Conservation (phyloP, 2,888 invertebrate species). For the Agonopterix arenella region DNA sequence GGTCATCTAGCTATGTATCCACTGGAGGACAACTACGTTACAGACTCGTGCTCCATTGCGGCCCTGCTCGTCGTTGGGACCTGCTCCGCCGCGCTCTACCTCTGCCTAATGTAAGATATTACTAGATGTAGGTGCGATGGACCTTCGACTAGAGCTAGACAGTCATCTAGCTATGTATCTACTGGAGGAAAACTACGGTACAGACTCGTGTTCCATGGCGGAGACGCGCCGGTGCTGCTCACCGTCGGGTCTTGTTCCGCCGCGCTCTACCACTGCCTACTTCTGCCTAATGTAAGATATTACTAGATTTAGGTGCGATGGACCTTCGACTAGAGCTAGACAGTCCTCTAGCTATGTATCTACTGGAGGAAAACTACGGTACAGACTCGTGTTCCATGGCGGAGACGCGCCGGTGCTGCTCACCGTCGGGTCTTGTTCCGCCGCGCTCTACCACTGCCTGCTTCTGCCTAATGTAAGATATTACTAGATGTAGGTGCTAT, state of each 20-base stretch:
- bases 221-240: too few relatives aligned
- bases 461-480: conserved; percentile 74
- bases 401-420: too few relatives aligned
- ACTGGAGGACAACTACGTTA: conserved; percentile 89
- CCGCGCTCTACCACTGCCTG: conserved; percentile 89
- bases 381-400: conserved; percentile 88
- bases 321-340: conserved; percentile 53
- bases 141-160: too few relatives aligned
- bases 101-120: conserved; percentile 66
- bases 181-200: too few relatives aligned
- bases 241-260: too few relatives aligned
- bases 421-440: conserved; percentile 88
- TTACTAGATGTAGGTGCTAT: background rate
- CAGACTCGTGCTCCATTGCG: conserved; percentile 88
- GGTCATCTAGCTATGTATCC: conserved; percentile 90
- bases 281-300: too few relatives aligned
- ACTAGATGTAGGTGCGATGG: too few relatives aligned
- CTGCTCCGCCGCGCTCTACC: conserved; percentile 88
- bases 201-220: too few relatives aligned
- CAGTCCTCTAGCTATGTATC: conserved; percentile 85
- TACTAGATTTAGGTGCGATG: too few relatives aligned
- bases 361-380: conserved; percentile 89
- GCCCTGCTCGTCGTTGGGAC: conserved; percentile 89
- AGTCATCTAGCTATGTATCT: too few relatives aligned
- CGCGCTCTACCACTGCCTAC: too few relatives aligned